Evolutionary conservation across 92 coral and sea anemone species (phyloP), one percentile per base, ranked within the genome.

Genomic region (Zoanthus sansibaricus): DNA sequence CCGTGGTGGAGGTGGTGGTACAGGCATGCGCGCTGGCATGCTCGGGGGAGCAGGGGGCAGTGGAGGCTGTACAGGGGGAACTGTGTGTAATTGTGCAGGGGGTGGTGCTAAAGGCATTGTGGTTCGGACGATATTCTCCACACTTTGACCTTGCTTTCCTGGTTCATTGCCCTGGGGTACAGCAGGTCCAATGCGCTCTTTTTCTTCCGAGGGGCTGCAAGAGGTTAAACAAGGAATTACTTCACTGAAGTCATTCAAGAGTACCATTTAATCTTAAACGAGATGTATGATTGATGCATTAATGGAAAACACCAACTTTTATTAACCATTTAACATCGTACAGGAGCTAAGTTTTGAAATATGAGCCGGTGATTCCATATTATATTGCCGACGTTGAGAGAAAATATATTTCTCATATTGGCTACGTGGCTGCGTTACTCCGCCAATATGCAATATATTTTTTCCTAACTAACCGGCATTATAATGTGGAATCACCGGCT

Each of bases 181-280:
- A 82, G 93, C 92, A 8, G 99, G 99, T 54, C 99, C 99, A 42
- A 97, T 97, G 68, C 97, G 92, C 78, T 97, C 99, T 71, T 90
- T 88, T 72, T 95, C 98, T 64, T 95, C 95, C 31, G 96, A 95
- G 10, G 98, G 93, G n/a, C 99, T 97, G 91, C 20, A 52, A 64
- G 49, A 71, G 69, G 49, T 75, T 88, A 45, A 59, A 21, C 80
- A 8, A 7, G 42, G 42, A 46, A 48, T 16, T 62, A 32, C 47
- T 16, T 20, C 45, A 71, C 9, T 71, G 46, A 20, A 37, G 42
- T 49, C 12, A 49, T 49, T 49, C 12, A 49, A 37, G 4, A 37
- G 42, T 4, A 4, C 42, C 42, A 37, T 4, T 37, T 37, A 0
- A 37, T 2, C 42, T 37, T 37, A 37, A 37, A 2, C 42, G 4